Base-by-base conservation (phyloP, 2,888 invertebrate genomes). In the Phasia obesa region DNA sequence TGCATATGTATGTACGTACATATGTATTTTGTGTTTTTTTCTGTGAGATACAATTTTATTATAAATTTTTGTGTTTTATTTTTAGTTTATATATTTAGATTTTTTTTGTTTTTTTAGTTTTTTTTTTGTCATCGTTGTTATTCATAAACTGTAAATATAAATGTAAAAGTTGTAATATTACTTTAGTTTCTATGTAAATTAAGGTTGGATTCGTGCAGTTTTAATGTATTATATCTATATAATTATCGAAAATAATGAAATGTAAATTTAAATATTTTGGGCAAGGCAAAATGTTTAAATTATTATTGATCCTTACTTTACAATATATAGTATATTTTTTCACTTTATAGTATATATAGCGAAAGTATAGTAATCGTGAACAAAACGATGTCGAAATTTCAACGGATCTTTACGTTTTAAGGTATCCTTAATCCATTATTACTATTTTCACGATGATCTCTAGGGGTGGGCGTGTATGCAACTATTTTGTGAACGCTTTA, bases 121-220 rank as follows among this genome's bases (percentile, higher is more conserved):
- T 62, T 53, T 21, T 21, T 23, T 11, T 38, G 11, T 49, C n/a
- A 38, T 62, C 42, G 47, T 59, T 64, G 49, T 55, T 73, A 65
- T 74, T 78, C 53, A 65, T 65, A 75, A 75, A 75, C 59, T 70
- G 59, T 60, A 65, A 75, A 67, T 73, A 57, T 73, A 38, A 60
- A 55, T 55, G 53, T 69, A 53, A 47, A 31, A 51, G 27, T 47
- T 53, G 21, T 23, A 15, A 25, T 59, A 23, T 69, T 59, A n/a
- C 5, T 49, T 65, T 51, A 23, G 2, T 64, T 57, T 78, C 19
- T 44, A 59, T 78, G 38, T 65, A 60, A 53, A 65, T 79, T 27
- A 59, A 60, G 9, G 19, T 62, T 70, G 19, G 55, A 62, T 62
- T 49, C 49, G 35, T 70, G 51, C 59, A 60, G 35, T 25, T 15